Conservation (phyloP, 1,140 invertebrate species). For the Neotoxoptera formosana region DNA sequence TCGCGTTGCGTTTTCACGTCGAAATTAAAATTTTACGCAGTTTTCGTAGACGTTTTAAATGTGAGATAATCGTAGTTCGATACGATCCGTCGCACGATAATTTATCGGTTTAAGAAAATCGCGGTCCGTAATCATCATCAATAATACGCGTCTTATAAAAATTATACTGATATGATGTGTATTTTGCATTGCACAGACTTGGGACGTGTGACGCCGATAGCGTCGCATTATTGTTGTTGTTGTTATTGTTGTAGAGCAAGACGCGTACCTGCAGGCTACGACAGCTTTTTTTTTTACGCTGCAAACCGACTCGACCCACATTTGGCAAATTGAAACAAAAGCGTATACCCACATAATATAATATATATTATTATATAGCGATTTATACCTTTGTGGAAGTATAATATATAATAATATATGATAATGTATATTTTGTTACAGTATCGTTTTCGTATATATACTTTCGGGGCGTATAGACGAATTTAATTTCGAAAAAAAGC, state of each 20-base stretch:
- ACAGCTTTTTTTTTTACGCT: not conserved
- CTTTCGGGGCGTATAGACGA: not conserved
- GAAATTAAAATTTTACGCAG: slow-evolving; percentile 40
- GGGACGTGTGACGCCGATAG: not conserved
- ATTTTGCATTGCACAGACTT: not conserved
- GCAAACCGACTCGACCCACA: not conserved
- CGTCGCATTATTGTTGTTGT: not conserved
- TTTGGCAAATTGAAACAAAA: not conserved
- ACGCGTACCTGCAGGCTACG: too few species aligned
- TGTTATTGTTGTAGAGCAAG: not conserved
- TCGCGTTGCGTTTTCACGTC: not conserved
- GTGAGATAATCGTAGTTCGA: not conserved
- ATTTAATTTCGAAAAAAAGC: not conserved
- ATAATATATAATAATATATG: too few species aligned
- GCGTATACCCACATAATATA: too few species aligned
- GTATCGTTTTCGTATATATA: not conserved
- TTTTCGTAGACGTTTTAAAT: not conserved
- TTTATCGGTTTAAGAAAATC: not conserved
- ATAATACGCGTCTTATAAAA: not conserved
- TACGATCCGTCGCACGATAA: not conserved
- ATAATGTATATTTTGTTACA: not conserved
- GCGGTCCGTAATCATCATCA: not conserved
- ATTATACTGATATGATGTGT: not conserved
- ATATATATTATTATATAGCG: not conserved
- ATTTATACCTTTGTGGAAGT: not conserved